Evolutionary conservation across 1,140 invertebrate species (phyloP).

Genomic region (Drosophila oshimai): DNA sequence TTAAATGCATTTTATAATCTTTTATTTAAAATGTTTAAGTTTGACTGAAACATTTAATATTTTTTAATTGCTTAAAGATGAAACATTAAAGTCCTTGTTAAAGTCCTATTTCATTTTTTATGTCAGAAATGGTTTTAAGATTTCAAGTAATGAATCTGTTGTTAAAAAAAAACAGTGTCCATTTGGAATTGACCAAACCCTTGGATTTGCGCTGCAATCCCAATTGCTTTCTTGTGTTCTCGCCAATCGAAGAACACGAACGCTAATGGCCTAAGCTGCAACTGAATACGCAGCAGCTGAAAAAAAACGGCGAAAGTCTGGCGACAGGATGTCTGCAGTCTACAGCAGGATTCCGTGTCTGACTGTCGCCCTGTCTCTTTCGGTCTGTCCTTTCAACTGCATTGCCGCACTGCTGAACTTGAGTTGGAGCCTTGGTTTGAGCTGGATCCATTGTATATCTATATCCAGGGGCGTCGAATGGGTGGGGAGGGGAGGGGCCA

Average conservation of each 20-base stretch:
- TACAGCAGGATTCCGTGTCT: constrained; percentile 24
- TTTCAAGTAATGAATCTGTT: not conserved
- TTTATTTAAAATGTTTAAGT: no score
- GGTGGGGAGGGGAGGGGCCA: not conserved
- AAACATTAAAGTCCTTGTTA: no score
- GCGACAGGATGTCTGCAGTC: constrained; percentile 38
- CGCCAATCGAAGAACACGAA: constrained; percentile 27
- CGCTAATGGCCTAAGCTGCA: constrained; percentile 41
- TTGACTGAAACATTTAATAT: no score
- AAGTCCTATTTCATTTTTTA: no score
- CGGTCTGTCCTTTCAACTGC: constrained; percentile 50
- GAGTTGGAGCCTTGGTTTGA: constrained; percentile 9
- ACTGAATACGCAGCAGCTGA: constrained; percentile 7
- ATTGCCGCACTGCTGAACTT: constrained; percentile 72
- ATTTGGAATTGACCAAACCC: constrained; percentile 7
- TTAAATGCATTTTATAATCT: no score
- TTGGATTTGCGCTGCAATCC: constrained; percentile 15
- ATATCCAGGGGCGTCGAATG: not conserved
- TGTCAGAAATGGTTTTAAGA: not conserved
- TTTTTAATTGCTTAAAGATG: no score
- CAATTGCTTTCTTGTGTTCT: constrained; percentile 43
- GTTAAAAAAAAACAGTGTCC: not conserved
- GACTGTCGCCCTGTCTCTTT: not conserved
- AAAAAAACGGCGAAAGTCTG: constrained; percentile 7
- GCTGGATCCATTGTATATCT: constrained; percentile 11